phyloP scores from a whole-genome alignment of 1,140 invertebrate species.

The Fopius arisanus region DNA sequence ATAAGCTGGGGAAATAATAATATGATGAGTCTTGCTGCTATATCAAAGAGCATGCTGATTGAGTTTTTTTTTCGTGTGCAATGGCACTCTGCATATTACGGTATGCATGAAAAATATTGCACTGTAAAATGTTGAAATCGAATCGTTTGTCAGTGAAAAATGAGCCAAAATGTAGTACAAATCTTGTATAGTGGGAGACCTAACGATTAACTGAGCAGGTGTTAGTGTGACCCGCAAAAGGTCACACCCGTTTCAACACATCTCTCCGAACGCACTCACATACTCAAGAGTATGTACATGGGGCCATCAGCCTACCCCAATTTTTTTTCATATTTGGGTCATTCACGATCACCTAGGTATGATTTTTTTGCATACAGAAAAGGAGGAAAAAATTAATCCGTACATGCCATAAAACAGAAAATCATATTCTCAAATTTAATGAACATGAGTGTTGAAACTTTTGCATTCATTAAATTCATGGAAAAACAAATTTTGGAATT shows the following conservation, averaged over 20 bases:
- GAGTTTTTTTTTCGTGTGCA: too few relatives aligned
- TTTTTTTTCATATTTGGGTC: constrained; percentile 2
- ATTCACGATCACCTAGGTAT: not conserved
- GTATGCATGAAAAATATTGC: too few relatives aligned
- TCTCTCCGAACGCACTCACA: not conserved
- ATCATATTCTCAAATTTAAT: not conserved
- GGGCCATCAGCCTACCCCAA: not conserved
- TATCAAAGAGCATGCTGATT: too few relatives aligned
- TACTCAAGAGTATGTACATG: not conserved
- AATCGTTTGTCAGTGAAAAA: too few relatives aligned
- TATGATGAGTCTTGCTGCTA: too few relatives aligned
- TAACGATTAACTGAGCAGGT: not conserved
- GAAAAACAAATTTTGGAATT: not conserved
- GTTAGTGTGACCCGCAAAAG: not conserved
- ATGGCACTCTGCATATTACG: too few relatives aligned
- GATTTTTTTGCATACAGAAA: not conserved
- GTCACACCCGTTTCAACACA: not conserved
- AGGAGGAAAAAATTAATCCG: not conserved
- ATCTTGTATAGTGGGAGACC: too few relatives aligned
- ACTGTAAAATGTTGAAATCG: too few relatives aligned
- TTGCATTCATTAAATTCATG: too few relatives aligned
- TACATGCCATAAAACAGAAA: not conserved
- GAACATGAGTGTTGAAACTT: not conserved
- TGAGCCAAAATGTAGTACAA: not conserved
- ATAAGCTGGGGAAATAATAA: too few relatives aligned